phyloP scores from a whole-genome alignment of 1,140 invertebrate genomes.

The Charaxes varanes region DNA sequence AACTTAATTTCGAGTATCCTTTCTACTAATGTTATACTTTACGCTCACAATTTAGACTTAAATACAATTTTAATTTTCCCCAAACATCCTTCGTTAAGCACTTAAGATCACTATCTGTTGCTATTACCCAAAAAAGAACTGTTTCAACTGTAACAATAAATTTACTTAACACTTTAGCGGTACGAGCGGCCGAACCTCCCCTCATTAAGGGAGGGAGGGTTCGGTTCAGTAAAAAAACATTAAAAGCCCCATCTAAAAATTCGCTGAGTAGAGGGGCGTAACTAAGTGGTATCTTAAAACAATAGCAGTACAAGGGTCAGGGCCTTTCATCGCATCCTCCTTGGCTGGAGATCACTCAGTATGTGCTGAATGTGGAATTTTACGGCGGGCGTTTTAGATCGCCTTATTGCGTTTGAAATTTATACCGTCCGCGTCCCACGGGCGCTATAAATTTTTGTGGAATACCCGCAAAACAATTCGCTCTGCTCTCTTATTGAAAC shows the following conservation, averaged over 20 bases:
- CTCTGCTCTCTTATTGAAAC: conserved; percentile 18
- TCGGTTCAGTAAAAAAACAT: conserved; percentile 52
- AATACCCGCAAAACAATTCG: conserved; percentile 45
- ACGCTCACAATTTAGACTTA: too few species aligned
- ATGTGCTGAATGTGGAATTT: conserved; percentile 68
- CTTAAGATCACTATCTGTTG: conserved; percentile 37
- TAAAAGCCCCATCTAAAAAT: conserved; percentile 48
- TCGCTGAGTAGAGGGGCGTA: conserved; percentile 57
- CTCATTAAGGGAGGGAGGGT: conserved; percentile 65
- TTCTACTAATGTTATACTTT: too few species aligned
- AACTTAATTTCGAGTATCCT: too few species aligned
- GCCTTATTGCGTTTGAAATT: conserved; percentile 54
- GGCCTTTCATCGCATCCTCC: conserved; percentile 46
- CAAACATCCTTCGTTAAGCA: too few species aligned
- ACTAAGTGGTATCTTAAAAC: conserved; percentile 70
- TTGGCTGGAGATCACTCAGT: conserved; percentile 60
- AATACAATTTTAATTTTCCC: too few species aligned
- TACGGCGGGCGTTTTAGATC: conserved; percentile 43
- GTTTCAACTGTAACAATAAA: conserved; percentile 56
- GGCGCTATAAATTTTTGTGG: conserved; percentile 40
- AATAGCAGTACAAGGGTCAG: conserved; percentile 65
- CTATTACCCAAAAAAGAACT: conserved; percentile 53
- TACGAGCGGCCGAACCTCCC: conserved; percentile 28
- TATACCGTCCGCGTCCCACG: conserved; percentile 45
- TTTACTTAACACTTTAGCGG: conserved; percentile 49